Conservation (phyloP, 2,888 invertebrate species). For the Drosophila niveifrons region DNA sequence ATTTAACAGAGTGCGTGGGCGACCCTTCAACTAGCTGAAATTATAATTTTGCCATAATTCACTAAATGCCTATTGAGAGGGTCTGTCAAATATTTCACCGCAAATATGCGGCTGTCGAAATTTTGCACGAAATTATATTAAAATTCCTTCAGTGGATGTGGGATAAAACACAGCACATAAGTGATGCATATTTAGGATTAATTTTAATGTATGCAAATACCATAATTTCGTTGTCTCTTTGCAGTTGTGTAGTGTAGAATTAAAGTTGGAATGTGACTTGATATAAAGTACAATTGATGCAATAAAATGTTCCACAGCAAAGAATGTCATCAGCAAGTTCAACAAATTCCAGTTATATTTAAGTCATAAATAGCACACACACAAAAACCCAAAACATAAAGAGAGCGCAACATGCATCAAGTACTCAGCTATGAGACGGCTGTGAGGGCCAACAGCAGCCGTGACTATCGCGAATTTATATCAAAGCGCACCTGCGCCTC, state of each 20-base stretch:
- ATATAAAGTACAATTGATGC: slow-evolving; percentile 36
- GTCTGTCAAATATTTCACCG: slow-evolving; percentile 20
- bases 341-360: slow-evolving; percentile 4
- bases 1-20: slow-evolving; percentile 22
- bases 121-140: slow-evolving; percentile 25
- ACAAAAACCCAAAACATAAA: slow-evolving; percentile 7
- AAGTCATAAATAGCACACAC: slow-evolving; percentile 6
- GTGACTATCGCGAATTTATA: slow-evolving; percentile 84
- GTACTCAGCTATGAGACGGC: slow-evolving; percentile 85
- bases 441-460: slow-evolving; percentile 83
- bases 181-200: background rate
- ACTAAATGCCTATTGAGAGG: slow-evolving; percentile 31
- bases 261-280: slow-evolving; percentile 9
- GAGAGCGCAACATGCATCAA: slow-evolving; percentile 83
- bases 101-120: slow-evolving; percentile 19
- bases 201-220: background rate
- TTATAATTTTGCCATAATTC: slow-evolving; percentile 22
- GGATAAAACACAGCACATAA: background rate
- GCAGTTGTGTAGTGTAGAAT: slow-evolving; percentile 19
- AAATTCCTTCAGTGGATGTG: slow-evolving; percentile 1
- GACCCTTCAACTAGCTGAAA: slow-evolving; percentile 17
- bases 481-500: slow-evolving; percentile 85
- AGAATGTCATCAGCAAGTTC: slow-evolving; percentile 10
- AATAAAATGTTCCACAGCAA: slow-evolving; percentile 44
- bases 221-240: slow-evolving; percentile 1